Conservation (phyloP, 2,113 vertebrate genomes). For the Paedocypris sp. region DNA sequence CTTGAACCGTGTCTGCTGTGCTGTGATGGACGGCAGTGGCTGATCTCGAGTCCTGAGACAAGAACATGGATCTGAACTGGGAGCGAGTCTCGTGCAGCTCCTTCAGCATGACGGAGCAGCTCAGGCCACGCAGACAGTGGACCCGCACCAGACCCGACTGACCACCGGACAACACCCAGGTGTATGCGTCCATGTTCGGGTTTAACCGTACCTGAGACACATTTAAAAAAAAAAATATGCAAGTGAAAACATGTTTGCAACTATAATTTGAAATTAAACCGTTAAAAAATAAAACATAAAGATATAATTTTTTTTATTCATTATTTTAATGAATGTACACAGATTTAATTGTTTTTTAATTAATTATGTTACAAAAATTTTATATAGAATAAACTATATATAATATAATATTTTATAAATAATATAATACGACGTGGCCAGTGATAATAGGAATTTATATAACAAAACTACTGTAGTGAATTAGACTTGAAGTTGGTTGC, state of each 20-base stretch:
- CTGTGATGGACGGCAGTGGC: slow-evolving; percentile 11
- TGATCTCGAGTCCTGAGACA: neutral
- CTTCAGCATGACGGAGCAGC: slow-evolving; percentile 39
- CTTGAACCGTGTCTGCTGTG: slow-evolving; percentile 20
- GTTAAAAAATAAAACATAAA: too few species aligned
- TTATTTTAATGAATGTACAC: too few species aligned
- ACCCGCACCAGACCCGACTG: slow-evolving; percentile 79
- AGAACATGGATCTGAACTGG: slow-evolving; percentile 57
- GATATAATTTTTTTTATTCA: too few species aligned
- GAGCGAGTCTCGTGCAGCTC: slow-evolving; percentile 52
- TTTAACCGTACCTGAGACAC: slow-evolving; percentile 77
- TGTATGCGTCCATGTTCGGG: slow-evolving; percentile 76
- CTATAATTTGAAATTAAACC: too few species aligned
- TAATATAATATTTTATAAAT: too few species aligned
- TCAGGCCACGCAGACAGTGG: slow-evolving; percentile 68
- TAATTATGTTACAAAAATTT: too few species aligned
- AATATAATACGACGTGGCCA: too few species aligned
- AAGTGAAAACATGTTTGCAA: neutral
- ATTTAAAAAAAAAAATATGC: neutral
- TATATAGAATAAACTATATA: too few species aligned
- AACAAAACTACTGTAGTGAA: too few species aligned
- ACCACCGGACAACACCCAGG: slow-evolving; percentile 75
- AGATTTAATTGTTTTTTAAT: too few species aligned
- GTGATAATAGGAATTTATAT: too few species aligned
- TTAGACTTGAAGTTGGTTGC: too few species aligned